Evolutionary conservation across 2,797 vertebrate genomes (phyloP), one percentile per base, ranked within the genome.

Genomic region (Eidolon dupreanum): DNA sequence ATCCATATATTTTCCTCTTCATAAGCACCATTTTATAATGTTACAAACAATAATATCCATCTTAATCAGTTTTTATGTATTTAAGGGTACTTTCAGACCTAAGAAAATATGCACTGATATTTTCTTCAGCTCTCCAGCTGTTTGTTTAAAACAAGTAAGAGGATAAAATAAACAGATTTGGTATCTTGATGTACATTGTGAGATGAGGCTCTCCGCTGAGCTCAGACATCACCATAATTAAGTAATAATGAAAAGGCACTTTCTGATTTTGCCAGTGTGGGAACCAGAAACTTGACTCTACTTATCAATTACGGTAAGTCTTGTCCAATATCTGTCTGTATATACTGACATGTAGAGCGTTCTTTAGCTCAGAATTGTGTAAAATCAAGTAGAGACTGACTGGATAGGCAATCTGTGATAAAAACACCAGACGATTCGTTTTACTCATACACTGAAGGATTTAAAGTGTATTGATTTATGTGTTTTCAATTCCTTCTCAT

Each of bases 401-500:
- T 10, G n/a, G 68, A 70, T 3, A 66, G 11, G 26, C 26, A 43
- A 17, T 28, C 38, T 59, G 4, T 31, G 71, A 71, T 22, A 22
- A 73, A 68, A 88, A 82, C 26, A 53, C 8, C 49, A 61, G 66
- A 36, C 7, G 31, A n/a, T 19, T n/a, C 53, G 3, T n/a, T 15
- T 17, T 17, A 61, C 41, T 38, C 28, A 22, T 22, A 22, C 20
- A 43, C 43, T 6, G 41, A 51, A 53, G 13, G 10, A 55, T 43
- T 70, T 71, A 28, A 63, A 38, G 38, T 36, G 5, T 33, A 28
- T 43, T 26, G 17, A 94, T 51, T 51, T 55, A 8, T 11, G 28
- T 59, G n/a, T 68, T 38, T 88, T 78, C 8, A 7, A 31, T 73
- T 85, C 53, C 41, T 92, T 75, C 38, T 92, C 75, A 19, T 78